Evolutionary conservation across 2,113 vertebrate species (phyloP).

Genomic region (Erinaceus europaeus): DNA sequence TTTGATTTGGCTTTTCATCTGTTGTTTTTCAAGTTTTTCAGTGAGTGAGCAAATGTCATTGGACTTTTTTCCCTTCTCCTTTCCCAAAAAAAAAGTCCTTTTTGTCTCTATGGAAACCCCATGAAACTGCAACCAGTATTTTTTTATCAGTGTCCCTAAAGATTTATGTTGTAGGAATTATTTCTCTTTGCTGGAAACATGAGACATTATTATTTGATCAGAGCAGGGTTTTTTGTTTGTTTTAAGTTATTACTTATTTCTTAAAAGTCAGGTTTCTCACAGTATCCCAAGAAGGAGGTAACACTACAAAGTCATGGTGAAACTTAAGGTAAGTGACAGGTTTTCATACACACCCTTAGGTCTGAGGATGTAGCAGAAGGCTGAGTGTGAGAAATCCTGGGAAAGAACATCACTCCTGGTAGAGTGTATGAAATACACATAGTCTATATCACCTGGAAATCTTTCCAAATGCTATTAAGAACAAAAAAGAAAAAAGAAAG

Average conservation of each 20-base stretch:
- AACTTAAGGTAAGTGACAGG: not conserved
- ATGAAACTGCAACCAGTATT: not conserved
- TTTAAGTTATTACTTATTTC: not conserved
- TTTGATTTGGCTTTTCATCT: conserved; percentile 41
- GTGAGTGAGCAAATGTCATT: conserved; percentile 9
- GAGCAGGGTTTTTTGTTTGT: too few relatives aligned
- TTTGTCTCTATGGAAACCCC: conserved; percentile 25
- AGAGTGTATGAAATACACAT: not conserved
- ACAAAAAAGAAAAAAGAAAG: conserved; percentile 20
- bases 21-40: conserved; percentile 31
- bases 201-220: not conserved
- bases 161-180: not conserved
- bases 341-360: not conserved
- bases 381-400: not conserved
- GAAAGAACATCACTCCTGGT: not conserved
- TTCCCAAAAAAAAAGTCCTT: not conserved
- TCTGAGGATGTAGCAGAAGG: not conserved
- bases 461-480: conserved; percentile 25
- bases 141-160: not conserved
- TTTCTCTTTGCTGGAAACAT: not conserved
- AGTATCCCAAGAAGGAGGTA: not conserved
- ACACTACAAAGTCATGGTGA: not conserved
- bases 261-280: not conserved
- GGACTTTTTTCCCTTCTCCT: not conserved
- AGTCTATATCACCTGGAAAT: accelerated